phyloP scores from a whole-genome alignment of 2,797 vertebrate genomes.

The Pygocentrus nattereri region DNA sequence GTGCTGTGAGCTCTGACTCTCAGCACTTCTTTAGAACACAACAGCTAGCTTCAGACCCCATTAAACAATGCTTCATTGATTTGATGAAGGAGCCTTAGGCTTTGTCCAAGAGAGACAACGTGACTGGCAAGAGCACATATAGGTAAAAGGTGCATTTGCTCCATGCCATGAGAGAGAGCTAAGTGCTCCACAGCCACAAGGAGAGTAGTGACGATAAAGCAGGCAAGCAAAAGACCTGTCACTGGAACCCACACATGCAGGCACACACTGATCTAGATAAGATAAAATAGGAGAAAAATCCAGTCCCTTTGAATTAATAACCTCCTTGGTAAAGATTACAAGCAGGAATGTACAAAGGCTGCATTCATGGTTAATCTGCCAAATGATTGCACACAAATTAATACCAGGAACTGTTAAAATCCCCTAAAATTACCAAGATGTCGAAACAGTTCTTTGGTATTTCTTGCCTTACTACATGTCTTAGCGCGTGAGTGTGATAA shows the following conservation, averaged over 20 bases:
- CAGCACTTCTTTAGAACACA: not conserved
- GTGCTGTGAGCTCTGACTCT: not conserved
- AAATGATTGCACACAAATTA: not conserved
- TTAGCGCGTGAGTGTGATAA: too few species aligned
- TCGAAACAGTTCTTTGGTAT: not conserved
- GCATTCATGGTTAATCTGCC: not conserved
- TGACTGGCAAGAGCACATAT: constrained; percentile 71
- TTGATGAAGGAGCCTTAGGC: constrained; percentile 21
- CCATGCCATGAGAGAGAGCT: constrained; percentile 48
- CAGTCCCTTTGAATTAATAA: not conserved
- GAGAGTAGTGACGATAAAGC: constrained; percentile 13
- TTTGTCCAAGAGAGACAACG: constrained; percentile 8
- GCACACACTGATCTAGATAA: not conserved
- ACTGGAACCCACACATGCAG: not conserved
- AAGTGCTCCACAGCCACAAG: constrained; percentile 51
- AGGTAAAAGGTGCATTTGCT: constrained; percentile 78
- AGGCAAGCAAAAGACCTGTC: constrained; percentile 2
- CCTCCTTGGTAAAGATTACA: not conserved
- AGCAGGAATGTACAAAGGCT: not conserved
- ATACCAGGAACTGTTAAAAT: not conserved
- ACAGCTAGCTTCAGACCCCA: not conserved
- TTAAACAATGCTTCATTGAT: constrained; percentile 5
- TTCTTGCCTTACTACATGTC: too few species aligned
- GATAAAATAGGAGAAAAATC: not conserved
- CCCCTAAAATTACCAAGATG: not conserved